Percentiles rank a stretch among this genome's conserved stretches.
phyloP scores from a whole-genome alignment of 92 coral and sea anemone species.

The Desmophyllum pertusum region DNA sequence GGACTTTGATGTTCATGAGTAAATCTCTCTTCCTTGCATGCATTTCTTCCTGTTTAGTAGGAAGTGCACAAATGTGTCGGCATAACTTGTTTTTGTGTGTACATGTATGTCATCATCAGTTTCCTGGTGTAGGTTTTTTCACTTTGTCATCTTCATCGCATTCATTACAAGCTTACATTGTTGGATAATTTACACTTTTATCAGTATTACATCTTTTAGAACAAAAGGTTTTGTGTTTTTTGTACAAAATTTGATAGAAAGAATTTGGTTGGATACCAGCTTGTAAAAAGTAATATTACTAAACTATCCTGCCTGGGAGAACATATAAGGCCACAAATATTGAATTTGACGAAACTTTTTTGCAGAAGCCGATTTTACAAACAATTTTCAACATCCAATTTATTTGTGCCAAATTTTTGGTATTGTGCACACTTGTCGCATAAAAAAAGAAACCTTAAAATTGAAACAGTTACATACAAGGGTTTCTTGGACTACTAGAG shows the following conservation, averaged over 20 bases:
- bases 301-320: not conserved
- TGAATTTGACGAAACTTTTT: not conserved
- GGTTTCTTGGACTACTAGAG: not conserved
- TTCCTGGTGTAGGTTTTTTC: not conserved
- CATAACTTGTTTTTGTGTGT: not conserved
- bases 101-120: not conserved
- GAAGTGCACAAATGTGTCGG: not conserved
- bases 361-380: slow-evolving; percentile 19
- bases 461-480: not conserved
- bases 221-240: not conserved
- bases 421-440: not conserved
- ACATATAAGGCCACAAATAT: not conserved
- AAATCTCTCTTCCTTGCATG: not conserved
- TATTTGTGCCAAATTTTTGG: not conserved
- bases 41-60: not conserved
- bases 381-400: not conserved
- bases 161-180: slow-evolving; percentile 1
- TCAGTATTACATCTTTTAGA: not conserved
- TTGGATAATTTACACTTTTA: not conserved
- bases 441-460: not conserved
- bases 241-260: not conserved
- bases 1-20: slow-evolving; percentile 96
- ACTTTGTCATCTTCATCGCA: not conserved
- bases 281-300: not conserved
- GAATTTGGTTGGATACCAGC: not conserved